Percentiles rank a stretch among this genome's conserved stretches.
Conservation (phyloP, 2,888 invertebrate species). For the Abrostola triplasia region DNA sequence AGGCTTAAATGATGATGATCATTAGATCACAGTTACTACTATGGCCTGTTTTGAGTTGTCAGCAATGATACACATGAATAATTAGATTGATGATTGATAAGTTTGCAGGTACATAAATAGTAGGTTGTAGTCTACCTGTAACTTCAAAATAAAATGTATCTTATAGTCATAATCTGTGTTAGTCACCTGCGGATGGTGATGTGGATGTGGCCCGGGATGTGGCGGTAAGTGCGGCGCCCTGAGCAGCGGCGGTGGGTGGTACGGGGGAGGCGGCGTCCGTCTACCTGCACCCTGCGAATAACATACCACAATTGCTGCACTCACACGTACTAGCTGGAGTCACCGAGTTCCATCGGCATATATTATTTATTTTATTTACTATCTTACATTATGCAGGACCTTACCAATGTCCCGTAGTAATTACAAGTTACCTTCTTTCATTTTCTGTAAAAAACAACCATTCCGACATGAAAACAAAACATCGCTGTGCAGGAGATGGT, state of each 20-base stretch:
- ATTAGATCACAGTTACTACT: no score
- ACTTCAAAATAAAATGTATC: no score
- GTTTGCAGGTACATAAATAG: no score
- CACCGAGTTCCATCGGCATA: conserved; percentile 33
- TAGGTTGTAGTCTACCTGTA: no score
- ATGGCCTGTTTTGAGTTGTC: no score
- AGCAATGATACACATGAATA: no score
- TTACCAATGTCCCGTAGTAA: conserved; percentile 55
- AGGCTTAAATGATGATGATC: no score
- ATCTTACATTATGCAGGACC: conserved; percentile 54
- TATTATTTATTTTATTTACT: conserved; percentile 46
- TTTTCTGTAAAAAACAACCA: conserved; percentile 59
- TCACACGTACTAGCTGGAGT: conserved; percentile 37
- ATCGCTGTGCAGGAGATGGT: conserved; percentile 80
- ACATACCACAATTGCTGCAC: conserved; percentile 60
- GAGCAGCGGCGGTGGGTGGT: conserved; percentile 89
- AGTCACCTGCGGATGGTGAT: conserved; percentile 73
- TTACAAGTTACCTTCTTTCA: conserved; percentile 47
- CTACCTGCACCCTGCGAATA: conserved; percentile 87
- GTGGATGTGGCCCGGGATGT: conserved; percentile 71
- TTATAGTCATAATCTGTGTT: conserved; percentile 1
- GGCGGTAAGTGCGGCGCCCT: conserved; percentile 72
- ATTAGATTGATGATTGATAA: no score
- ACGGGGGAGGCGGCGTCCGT: conserved; percentile 93
- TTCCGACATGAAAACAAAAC: conserved; percentile 44